Evolutionary conservation across 30 jellyfish, hydroid and myxozoan genomes (phyloP), one percentile per base, ranked within the genome.

Genomic region (Rhopilema esculentum): DNA sequence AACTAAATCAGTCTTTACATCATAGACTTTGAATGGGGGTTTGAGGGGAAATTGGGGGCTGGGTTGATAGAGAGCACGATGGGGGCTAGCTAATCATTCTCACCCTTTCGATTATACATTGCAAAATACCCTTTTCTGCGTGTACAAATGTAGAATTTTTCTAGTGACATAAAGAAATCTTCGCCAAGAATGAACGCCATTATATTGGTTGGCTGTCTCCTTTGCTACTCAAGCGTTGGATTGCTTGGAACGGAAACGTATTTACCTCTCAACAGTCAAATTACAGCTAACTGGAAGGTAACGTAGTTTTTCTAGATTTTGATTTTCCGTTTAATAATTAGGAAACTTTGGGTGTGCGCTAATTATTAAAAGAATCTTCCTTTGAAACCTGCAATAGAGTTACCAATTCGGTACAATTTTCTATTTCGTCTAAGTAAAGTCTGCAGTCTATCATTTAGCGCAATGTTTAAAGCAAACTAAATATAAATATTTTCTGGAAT

Each of bases 241-340:
- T 49, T 74, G 8, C 27, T 74, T 48, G 85, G 85, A 30, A 49
- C 48, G 22, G 85, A 74, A 31, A 53, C 22, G 71, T 40, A 31
- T 4, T 32, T 74, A 4, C 16, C 26, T 0, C 24, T 66, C 29
- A 16, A 50, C 16, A 32, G 26, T 16, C 48, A 49, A 7, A 31
- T 74, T 53, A 31, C 23, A 16, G 15, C 49, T 19, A 74, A 22
- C n/a, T 74, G 85, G 67, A 74, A 74, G 85, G 85, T 74, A 53
- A 27, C 20, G 66, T 51, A 51, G 15, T 51, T 9, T 51, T 51
- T 19, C 19, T 19, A 51, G 16, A 51, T 15, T n/a, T n/a, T n/a
- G n/a, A n/a, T n/a, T n/a, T n/a, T n/a, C n/a, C n/a, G n/a, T n/a
- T n/a, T n/a, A n/a, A n/a, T n/a, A n/a, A n/a, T n/a, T n/a, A 12